These are phyloP conservation scores for Alfaro cultratus DNA, from an alignment of 2,797 vertebrate species.

Conservation along the genomic window DNA sequence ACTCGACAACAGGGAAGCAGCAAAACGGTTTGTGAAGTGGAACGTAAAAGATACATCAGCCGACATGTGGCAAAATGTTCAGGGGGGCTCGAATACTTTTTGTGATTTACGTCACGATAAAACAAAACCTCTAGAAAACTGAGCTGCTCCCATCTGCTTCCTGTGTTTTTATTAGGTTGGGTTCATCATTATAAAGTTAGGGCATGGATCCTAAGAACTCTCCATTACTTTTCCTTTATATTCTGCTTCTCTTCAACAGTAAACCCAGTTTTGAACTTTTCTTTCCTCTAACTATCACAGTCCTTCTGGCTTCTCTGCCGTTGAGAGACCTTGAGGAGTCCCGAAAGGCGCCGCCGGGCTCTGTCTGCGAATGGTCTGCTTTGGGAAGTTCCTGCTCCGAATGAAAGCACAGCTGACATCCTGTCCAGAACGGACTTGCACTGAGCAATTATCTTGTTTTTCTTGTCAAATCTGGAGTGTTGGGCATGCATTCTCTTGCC, in stretches of 20 bases:
- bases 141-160: constrained; percentile 45
- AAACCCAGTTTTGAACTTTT: constrained; percentile 65
- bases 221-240: constrained; percentile 66
- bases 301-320: constrained; percentile 52
- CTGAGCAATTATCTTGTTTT: constrained; percentile 67
- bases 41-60: not conserved
- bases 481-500: constrained; percentile 50
- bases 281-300: constrained; percentile 25
- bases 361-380: constrained; percentile 63
- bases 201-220: constrained; percentile 71
- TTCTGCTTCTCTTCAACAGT: constrained; percentile 66
- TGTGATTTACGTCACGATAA: not conserved
- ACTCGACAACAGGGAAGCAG: no score
- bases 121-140: constrained; percentile 20
- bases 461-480: constrained; percentile 69
- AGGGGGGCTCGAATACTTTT: not conserved
- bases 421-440: constrained; percentile 59
- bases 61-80: not conserved
- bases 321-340: constrained; percentile 50
- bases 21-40: not conserved
- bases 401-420: constrained; percentile 71
- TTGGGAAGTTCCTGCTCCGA: constrained; percentile 53
- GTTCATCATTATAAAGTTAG: constrained; percentile 49
- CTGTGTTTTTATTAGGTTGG: constrained; percentile 25
- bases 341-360: constrained; percentile 66